A percentile compares a stretch with the other conserved stretches of the same genome.
Evolutionary conservation across 64 coral and sea anemone genomes (phyloP).

Genomic region (Platygyra sinensis): DNA sequence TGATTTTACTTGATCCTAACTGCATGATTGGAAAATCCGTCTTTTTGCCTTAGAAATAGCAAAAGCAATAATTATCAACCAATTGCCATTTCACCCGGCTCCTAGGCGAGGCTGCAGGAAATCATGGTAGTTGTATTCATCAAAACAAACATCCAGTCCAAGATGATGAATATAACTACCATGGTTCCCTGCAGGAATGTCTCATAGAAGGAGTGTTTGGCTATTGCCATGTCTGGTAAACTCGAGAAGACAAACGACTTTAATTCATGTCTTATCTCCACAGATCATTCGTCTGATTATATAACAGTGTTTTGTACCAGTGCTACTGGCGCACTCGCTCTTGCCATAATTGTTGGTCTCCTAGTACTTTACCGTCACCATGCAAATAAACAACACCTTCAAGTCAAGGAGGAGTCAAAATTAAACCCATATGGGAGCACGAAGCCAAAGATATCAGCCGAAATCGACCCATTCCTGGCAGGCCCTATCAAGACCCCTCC

Average conservation of each 20-base stretch:
- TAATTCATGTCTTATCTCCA: background rate
- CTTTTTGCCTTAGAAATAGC: too few relatives aligned
- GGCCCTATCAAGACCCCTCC: conserved; percentile 3
- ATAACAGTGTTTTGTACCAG: conserved; percentile 25
- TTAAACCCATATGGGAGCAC: background rate
- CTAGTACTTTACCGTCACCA: conserved; percentile 1
- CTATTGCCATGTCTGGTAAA: too few relatives aligned
- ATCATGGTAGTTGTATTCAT: too few relatives aligned
- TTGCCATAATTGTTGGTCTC: conserved; percentile 10
- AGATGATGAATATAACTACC: background rate
- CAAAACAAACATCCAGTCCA: background rate
- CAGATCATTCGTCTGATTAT: conserved; percentile 26
- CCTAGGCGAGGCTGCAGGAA: too few relatives aligned
- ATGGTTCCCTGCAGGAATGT: too few relatives aligned
- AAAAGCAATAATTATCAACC: too few relatives aligned
- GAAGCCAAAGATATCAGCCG: background rate
- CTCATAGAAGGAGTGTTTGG: too few relatives aligned
- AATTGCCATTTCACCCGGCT: too few relatives aligned
- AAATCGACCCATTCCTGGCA: background rate
- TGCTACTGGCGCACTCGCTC: background rate
- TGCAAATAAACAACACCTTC: conserved; percentile 12
- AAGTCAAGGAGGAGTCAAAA: background rate
- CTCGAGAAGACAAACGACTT: background rate
- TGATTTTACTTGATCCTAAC: too few relatives aligned
- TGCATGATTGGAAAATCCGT: too few relatives aligned